Percentiles rank a stretch among this genome's conserved stretches.
These are phyloP conservation scores for Ondatra zibethicus DNA, from an alignment of 2,113 vertebrate genomes.

Conservation along the genomic window DNA sequence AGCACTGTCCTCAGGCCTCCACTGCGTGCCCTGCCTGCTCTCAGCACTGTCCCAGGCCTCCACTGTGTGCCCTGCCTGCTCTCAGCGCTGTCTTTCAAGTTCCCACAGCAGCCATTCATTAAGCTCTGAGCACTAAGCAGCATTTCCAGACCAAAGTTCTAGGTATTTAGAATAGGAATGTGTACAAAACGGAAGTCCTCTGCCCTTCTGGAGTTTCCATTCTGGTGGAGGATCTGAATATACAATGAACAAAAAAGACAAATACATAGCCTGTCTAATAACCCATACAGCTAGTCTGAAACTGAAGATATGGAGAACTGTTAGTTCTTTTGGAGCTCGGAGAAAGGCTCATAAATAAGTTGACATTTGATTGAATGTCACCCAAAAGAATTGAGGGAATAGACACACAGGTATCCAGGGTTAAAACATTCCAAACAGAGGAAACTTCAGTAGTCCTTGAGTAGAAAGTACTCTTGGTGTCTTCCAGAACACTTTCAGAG, in stretches of 20 bases:
- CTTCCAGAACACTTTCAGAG: background rate
- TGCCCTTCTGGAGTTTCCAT: background rate
- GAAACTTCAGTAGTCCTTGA: background rate
- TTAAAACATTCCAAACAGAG: background rate
- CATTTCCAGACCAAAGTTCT: background rate
- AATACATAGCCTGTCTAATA: background rate
- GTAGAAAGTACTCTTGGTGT: background rate
- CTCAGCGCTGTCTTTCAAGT: background rate
- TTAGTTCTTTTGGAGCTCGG: background rate
- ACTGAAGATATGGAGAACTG: background rate
- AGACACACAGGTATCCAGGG: background rate
- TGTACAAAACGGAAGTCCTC: slow-evolving; percentile 13
- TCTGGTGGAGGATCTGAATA: background rate
- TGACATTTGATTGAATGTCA: slow-evolving; percentile 4
- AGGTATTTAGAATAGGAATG: background rate
- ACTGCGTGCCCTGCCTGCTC: too few species aligned
- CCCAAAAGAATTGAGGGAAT: background rate
- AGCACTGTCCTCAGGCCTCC: too few species aligned
- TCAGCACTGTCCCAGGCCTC: too few species aligned
- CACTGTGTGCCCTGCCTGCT: background rate
- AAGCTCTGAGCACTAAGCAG: background rate
- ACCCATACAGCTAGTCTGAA: background rate
- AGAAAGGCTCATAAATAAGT: background rate
- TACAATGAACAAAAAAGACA: background rate
- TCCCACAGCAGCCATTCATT: background rate